A percentile compares a stretch with the other conserved stretches of the same genome.
Evolutionary conservation across 2,113 vertebrate genomes (phyloP).

Genomic region (Indicator indicator): DNA sequence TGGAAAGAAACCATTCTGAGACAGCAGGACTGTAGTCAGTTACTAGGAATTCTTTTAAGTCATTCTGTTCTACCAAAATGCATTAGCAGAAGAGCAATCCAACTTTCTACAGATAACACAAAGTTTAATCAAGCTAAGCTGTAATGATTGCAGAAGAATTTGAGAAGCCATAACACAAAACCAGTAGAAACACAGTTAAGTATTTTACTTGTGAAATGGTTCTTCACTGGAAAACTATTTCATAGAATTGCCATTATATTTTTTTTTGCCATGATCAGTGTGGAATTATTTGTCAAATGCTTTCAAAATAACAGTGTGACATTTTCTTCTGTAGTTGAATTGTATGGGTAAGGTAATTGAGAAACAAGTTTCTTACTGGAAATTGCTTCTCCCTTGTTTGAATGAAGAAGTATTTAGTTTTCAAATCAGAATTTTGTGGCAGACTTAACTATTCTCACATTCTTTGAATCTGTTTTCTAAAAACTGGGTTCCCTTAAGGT

Average conservation of each 20-base stretch:
- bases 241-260: background rate
- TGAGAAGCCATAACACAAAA: background rate
- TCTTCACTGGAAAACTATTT: slow-evolving; percentile 18
- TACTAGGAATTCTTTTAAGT: background rate
- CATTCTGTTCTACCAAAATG: background rate
- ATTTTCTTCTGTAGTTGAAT: background rate
- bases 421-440: background rate
- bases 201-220: background rate
- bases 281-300: background rate
- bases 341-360: background rate
- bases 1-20: background rate
- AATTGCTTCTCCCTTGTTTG: background rate
- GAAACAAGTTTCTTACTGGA: background rate
- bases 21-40: background rate
- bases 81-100: background rate
- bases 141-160: background rate
- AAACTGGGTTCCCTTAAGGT: background rate
- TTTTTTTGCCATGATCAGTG: background rate
- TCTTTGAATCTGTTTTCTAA: background rate
- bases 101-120: background rate
- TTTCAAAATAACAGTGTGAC: background rate
- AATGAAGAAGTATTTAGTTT: background rate
- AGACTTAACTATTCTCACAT: background rate
- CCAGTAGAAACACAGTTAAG: background rate
- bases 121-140: background rate